Percentiles rank a stretch among this genome's conserved stretches.
phyloP scores from a whole-genome alignment of 1,140 invertebrate species.

The Aplysia californica region DNA sequence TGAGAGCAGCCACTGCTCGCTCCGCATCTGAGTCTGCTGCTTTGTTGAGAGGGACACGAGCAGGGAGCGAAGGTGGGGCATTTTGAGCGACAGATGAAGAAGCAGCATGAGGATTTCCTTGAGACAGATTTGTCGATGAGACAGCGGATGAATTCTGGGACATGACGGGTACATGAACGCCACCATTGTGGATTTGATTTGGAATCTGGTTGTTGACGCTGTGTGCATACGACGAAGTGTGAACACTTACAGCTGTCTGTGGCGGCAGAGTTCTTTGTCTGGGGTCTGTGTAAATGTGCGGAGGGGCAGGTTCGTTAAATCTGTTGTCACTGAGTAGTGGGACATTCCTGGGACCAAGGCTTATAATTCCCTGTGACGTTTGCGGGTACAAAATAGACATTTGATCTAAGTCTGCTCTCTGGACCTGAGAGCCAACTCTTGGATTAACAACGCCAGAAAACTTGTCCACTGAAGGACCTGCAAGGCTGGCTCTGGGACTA shows the following conservation, averaged over 20 bases:
- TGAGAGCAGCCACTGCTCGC: slow-evolving; percentile 66
- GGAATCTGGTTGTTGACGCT: neutral
- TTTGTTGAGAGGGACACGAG: slow-evolving; percentile 62
- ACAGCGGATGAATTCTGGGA: neutral
- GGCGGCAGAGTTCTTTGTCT: slow-evolving; percentile 40
- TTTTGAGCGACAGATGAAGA: neutral
- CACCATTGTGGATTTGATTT: slow-evolving; percentile 26
- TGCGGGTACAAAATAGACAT: too few species aligned
- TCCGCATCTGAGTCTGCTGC: slow-evolving; percentile 63
- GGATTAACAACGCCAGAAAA: too few species aligned
- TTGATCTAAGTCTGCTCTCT: too few species aligned
- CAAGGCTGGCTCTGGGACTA: slow-evolving; percentile 65
- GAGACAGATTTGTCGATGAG: neutral
- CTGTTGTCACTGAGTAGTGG: slow-evolving; percentile 49
- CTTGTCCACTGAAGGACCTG: too few species aligned
- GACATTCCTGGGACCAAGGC: slow-evolving; percentile 38
- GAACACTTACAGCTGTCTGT: slow-evolving; percentile 22
- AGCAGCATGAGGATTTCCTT: neutral
- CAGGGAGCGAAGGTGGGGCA: slow-evolving; percentile 53
- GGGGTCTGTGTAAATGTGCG: slow-evolving; percentile 48
- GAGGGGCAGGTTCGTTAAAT: slow-evolving; percentile 58
- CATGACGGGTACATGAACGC: neutral
- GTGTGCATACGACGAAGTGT: neutral
- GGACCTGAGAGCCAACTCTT: too few species aligned
- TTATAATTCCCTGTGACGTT: slow-evolving; percentile 16